A percentile compares a stretch with the other conserved stretches of the same genome.
Conservation (phyloP, 2,888 invertebrate species). For the Coecobrya sp. region DNA sequence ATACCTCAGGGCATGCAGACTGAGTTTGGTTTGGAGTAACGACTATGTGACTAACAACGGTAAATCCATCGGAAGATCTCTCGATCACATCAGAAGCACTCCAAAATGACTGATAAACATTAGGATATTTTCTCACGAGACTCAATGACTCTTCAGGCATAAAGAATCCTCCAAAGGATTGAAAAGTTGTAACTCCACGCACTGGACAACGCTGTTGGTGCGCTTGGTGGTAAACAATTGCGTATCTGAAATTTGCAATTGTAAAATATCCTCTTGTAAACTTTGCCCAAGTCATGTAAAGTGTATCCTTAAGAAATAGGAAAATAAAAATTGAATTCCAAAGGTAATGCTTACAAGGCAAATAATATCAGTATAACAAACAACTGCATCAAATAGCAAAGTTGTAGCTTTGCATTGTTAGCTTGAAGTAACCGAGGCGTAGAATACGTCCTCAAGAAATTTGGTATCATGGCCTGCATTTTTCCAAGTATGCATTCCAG, state of each 20-base stretch:
- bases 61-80: conserved; percentile 83
- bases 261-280: background rate
- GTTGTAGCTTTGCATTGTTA: conserved; percentile 79
- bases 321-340: too few species aligned
- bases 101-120: conserved; percentile 81
- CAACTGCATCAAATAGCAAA: conserved; percentile 82
- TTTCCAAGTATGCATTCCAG: background rate
- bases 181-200: conserved; percentile 83
- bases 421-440: conserved; percentile 83
- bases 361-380: conserved; percentile 80
- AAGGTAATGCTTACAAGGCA: conserved; percentile 78
- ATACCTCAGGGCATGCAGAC: conserved; percentile 81
- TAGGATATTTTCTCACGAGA: conserved; percentile 79
- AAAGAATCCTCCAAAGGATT: conserved; percentile 84
- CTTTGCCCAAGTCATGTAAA: too few species aligned
- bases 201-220: conserved; percentile 83
- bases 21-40: conserved; percentile 83
- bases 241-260: conserved; percentile 75
- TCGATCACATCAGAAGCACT: conserved; percentile 83
- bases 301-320: too few species aligned
- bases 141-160: conserved; percentile 80
- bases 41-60: conserved; percentile 81
- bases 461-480: conserved; percentile 79
- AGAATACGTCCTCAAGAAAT: conserved; percentile 82
- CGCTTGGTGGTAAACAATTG: conserved; percentile 84